Evolutionary conservation across 2,888 invertebrate genomes (phyloP), one percentile per base, ranked within the genome.

Genomic region (Altica lythri): DNA sequence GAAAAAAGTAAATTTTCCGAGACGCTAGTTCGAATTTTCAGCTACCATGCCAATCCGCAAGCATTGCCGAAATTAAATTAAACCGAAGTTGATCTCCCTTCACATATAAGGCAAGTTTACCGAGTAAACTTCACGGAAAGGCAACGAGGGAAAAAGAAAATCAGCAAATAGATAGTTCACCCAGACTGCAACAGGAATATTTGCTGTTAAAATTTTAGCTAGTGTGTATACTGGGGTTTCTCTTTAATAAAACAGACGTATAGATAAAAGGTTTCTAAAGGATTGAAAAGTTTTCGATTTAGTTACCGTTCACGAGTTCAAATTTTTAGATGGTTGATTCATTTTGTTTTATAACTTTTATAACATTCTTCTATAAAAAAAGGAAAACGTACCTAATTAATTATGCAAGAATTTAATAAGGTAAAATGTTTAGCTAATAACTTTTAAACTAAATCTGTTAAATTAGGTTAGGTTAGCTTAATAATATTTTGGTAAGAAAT

Each of bases 81-180:
- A 38, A 38, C 19, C 12, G 38, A 10, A 38, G 38, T 19, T 19
- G 12, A 38, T 38, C 38, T 17, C 38, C 19, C 10, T 22, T 19
- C 12, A 18, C 38, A 10, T 38, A 38, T 5, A 38, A 22, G 19
- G 13, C 18, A 19, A 38, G 38, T 38, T 38, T 38, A 19, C 38
- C 12, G 38, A 38, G 38, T 12, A 38, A 38, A 38, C 38, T 38
- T 38, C 19, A 19, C 29, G 42, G 27, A 16, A 27, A 42, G 29
- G 29, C 38, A 22, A n/a, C 12, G 5, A 14, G 42, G 42, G 29
- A 29, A 30, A 18, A 43, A 19, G 30, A 43, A 43, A 43, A 43
- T 43, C 43, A 10, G 43, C 43, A 29, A 27, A 43, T 43, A 43
- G 43, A 29, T 30, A 29, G 43, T 13, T 16, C 30, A 18, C 10